Evolutionary conservation across 2,888 invertebrate species (phyloP).

Genomic region (Hirtodrosophila confusa): DNA sequence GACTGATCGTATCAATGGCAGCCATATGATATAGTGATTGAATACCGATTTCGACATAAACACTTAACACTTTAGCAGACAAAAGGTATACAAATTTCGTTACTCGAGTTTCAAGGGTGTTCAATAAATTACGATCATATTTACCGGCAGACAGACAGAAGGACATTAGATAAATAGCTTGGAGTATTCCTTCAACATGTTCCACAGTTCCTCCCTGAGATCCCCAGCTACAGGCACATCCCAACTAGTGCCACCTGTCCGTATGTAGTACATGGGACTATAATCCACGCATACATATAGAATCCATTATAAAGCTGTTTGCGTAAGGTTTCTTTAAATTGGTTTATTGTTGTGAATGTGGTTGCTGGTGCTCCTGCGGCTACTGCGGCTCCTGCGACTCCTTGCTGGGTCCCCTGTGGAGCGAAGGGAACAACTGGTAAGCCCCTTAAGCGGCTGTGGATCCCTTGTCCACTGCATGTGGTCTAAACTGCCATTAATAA

Average conservation of each 20-base stretch:
- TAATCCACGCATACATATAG: constrained; percentile 47
- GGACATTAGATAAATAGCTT: too few relatives aligned
- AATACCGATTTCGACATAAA: too few relatives aligned
- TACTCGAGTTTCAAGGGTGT: too few relatives aligned
- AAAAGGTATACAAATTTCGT: too few relatives aligned
- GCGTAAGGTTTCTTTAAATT: constrained; percentile 78
- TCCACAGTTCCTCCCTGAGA: constrained; percentile 23
- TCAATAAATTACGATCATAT: too few relatives aligned
- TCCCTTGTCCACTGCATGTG: constrained; percentile 47
- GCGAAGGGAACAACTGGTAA: constrained; percentile 24
- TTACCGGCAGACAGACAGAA: too few relatives aligned
- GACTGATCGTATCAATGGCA: too few relatives aligned
- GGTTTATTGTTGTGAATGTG: constrained; percentile 67
- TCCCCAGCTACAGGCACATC: constrained; percentile 6
- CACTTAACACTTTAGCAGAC: too few relatives aligned
- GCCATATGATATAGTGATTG: too few relatives aligned
- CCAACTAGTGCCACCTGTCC: background rate
- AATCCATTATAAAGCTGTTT: constrained; percentile 75
- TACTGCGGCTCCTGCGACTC: constrained; percentile 4
- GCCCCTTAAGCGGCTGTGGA: constrained; percentile 18
- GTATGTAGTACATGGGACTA: too few relatives aligned
- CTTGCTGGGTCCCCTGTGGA: constrained; percentile 1
- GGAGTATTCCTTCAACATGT: background rate
- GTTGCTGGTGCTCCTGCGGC: background rate
- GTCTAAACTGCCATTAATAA: constrained; percentile 70